Evolutionary conservation across 2,113 vertebrate species (phyloP), one percentile per base, ranked within the genome.

Genomic region (Cryptotis parvus): DNA sequence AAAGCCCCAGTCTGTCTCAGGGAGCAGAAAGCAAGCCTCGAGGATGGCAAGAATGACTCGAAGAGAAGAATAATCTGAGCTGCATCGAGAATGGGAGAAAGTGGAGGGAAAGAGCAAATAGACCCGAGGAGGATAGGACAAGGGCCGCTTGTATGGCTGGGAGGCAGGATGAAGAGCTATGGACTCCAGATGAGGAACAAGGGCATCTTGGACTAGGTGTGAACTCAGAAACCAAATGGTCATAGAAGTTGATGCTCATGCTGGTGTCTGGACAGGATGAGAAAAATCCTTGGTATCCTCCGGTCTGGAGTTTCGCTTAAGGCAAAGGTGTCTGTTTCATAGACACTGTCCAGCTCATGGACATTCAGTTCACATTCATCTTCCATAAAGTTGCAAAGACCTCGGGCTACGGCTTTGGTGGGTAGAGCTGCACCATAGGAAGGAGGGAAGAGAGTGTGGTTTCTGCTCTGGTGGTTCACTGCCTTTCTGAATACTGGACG

Each of bases 1-100:
- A 92, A 95, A 92, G 22, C 16, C 52, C 41, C 26, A 45, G 7
- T 82, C 85, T 11, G 26, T 90, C 74, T 84, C 26, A 78, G 78
- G 31, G 69, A 72, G 20, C 9, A 76, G 87, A 91, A 76, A n/a
- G 35, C 31, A 74, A 55, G 20, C 4, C 84, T 66, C 31, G 8
- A 27, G 52, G 61, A n/a, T 41, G 55, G 1, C 35, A 43, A 70
- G 33, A 3, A 16, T 79, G 58, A 91, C 10, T 91, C 31, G 2
- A 8, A 39, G 70, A 65, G 41, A 70, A 74, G 45, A 81, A 16
- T 39, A 69, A 33, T 22, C 27, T 58, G 43, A 81, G 33, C 1
- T 70, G 4, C 41, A 61, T 6, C 37, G 31, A 85, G 27, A 78
- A 16, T 24, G n/a, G 10, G 61, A 79, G 72, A 83, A 66, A 37